Evolutionary conservation across 2,888 invertebrate genomes (phyloP).

Genomic region (Mactromeris polynyma): DNA sequence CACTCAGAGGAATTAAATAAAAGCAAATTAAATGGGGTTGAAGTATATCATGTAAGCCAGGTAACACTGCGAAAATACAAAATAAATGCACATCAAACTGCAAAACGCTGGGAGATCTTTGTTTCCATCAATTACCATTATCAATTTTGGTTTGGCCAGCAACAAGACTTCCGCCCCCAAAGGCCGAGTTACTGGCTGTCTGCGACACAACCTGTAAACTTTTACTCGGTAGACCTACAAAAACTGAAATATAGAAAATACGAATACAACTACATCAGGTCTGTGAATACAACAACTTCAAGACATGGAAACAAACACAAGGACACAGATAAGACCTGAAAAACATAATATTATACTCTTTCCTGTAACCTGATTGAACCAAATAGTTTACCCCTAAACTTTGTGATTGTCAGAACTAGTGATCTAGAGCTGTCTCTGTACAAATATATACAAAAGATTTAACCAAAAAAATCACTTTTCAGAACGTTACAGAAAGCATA

Average conservation of each 20-base stretch:
- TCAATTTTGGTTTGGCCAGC: conserved; percentile 56
- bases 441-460: too few species aligned
- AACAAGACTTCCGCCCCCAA: conserved; percentile 81
- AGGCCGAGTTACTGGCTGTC: conserved; percentile 81
- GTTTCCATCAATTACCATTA: conserved; percentile 53
- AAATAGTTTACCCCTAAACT: too few species aligned
- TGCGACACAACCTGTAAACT: conserved; percentile 80
- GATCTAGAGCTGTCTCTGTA: too few species aligned
- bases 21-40: too few species aligned
- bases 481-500: background rate
- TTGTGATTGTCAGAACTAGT: too few species aligned
- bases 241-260: conserved; percentile 63
- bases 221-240: conserved; percentile 72
- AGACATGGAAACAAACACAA: too few species aligned
- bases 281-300: background rate
- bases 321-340: too few species aligned
- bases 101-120: background rate
- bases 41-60: background rate
- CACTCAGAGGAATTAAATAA: too few species aligned
- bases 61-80: background rate
- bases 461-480: too few species aligned
- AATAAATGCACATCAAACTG: background rate
- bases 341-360: too few species aligned
- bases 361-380: too few species aligned
- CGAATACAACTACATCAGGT: background rate